phyloP scores from a whole-genome alignment of 2,113 vertebrate species.

The Cricetomys ansorgei region DNA sequence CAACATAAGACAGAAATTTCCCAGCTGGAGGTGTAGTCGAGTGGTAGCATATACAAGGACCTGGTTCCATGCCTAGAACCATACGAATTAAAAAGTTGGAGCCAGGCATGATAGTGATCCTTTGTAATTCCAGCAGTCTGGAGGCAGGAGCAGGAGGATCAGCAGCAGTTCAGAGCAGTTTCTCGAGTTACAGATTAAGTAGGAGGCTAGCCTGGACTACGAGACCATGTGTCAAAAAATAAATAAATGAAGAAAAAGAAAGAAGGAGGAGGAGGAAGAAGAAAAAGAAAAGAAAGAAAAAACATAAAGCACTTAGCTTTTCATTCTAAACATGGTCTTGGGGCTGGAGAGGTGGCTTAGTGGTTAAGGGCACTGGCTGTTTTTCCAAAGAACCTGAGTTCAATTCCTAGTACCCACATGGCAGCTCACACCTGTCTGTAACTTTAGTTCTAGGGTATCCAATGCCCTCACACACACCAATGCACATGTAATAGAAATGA shows the following conservation, averaged over 20 bases:
- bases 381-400: no score
- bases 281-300: neutral
- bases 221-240: neutral
- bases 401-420: no score
- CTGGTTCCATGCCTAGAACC: neutral
- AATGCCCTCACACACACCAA: no score
- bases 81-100: neutral
- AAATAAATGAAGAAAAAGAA: neutral
- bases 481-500: no score
- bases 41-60: neutral
- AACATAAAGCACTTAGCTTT: neutral
- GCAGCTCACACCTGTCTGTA: no score
- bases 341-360: no score
- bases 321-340: no score
- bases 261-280: no score
- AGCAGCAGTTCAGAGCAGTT: neutral
- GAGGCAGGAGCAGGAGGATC: no score
- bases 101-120: no score
- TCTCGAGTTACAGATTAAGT: neutral
- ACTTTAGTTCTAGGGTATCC: no score
- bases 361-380: no score
- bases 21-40: neutral
- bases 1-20: neutral
- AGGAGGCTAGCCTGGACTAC: neutral
- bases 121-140: neutral